Percentiles rank a stretch among this genome's conserved stretches.
Conservation (phyloP, 92 coral and sea anemone species). For the Bergia puertoricense region DNA sequence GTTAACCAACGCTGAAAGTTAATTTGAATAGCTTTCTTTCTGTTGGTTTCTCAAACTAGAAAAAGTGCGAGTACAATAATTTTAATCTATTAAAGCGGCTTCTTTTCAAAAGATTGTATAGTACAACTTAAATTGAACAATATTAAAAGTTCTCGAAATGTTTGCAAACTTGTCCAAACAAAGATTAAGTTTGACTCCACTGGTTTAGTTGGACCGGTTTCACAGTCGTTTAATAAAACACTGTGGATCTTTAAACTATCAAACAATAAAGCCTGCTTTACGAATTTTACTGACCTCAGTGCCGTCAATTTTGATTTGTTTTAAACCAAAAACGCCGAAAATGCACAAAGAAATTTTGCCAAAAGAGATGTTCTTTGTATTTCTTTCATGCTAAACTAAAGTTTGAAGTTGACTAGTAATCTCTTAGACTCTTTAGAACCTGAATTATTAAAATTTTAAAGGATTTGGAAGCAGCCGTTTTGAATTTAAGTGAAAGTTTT, state of each 20-base stretch:
- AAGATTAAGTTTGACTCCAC: not conserved
- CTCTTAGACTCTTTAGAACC: not conserved
- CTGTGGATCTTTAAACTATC: conserved; percentile 1
- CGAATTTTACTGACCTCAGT: not conserved
- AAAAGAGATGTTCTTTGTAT: not conserved
- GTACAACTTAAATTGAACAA: not conserved
- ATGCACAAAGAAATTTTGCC: not conserved
- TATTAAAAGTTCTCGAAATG: conserved; percentile 23
- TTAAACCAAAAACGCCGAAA: not conserved
- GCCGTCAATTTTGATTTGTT: conserved; percentile 4
- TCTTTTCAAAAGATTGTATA: not conserved
- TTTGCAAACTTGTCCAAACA: conserved; percentile 28
- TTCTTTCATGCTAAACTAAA: not conserved
- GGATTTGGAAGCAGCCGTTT: not conserved
- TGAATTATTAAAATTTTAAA: not conserved
- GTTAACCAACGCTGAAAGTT: not conserved
- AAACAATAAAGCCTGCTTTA: not conserved
- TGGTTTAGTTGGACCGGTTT: not conserved
- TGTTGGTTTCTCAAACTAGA: not conserved
- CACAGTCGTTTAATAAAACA: conserved; percentile 17
- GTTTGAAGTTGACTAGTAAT: not conserved
- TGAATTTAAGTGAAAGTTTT: not conserved
- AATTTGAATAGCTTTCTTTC: not conserved
- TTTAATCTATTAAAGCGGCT: not conserved
- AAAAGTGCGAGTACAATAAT: not conserved